Evolutionary conservation across 2,888 invertebrate genomes (phyloP).

Genomic region (Strigamia maritima): DNA sequence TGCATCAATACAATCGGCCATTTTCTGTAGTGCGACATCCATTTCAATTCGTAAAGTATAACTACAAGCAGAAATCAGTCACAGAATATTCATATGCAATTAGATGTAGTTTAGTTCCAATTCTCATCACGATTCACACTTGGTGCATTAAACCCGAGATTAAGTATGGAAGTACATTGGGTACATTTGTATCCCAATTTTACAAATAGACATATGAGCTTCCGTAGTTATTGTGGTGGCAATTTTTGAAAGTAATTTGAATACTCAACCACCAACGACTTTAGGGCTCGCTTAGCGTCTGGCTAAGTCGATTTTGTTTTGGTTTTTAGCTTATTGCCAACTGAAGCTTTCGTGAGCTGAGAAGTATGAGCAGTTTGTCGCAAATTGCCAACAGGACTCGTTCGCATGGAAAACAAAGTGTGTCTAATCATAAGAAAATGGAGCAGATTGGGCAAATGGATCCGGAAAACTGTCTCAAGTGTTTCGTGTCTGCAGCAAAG

Average conservation of each 20-base stretch:
- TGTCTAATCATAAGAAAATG: neutral
- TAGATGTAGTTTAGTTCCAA: too few species aligned
- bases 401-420: neutral
- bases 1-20: neutral
- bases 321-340: neutral
- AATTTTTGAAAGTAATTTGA: neutral
- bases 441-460: conserved; percentile 10
- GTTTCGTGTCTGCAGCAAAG: neutral
- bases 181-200: too few species aligned
- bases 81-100: too few species aligned
- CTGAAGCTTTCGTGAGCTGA: neutral
- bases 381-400: neutral
- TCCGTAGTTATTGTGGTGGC: neutral
- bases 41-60: too few species aligned
- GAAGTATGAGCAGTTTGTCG: neutral
- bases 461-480: neutral
- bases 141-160: too few species aligned
- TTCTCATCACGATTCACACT: too few species aligned
- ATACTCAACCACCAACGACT: too few species aligned
- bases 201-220: neutral
- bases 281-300: too few species aligned
- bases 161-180: too few species aligned
- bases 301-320: too few species aligned
- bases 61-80: too few species aligned
- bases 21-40: neutral